Evolutionary conservation across 2,888 invertebrate genomes (phyloP), one percentile per base, ranked within the genome.

Genomic region (Thecocarcelia acutangulata): DNA sequence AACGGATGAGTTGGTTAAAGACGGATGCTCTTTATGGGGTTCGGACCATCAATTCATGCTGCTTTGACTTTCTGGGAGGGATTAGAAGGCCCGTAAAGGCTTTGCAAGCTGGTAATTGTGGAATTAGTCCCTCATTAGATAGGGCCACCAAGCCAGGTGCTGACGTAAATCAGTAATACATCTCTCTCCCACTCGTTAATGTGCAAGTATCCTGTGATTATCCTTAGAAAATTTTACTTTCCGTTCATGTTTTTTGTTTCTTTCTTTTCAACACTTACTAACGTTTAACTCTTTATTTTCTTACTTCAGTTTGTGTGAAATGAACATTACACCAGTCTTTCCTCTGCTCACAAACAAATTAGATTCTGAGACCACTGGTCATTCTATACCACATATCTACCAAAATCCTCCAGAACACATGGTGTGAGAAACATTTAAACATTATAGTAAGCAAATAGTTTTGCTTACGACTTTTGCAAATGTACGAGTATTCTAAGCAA

Each of bases 301-400:
- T 48, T 59, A 56, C n/a, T 37, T 56, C n/a, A 33, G 24, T 68
- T 69, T 70, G 69, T 70, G 69, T 48, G 56, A 64, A 58, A 48
- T 21, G 15, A 77, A 77, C 56, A 77, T 70, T 70, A 58, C 19
- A 52, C 2, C n/a, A 33, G 58, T 59, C 42, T 64, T 78, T 66
- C 37, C 64, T 44, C 58, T 63, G 80, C 84, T 83, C 85, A 87
- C 87, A 87, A 74, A 88, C 86, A 88, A 89, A 88, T 89, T 89
- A 87, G 88, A 87, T 88, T 89, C 85, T 87, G 84, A 87, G 89
- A 89, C 90, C 89, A 86, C 84, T 87, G 90, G 89, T 90, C 89
- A 89, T 90, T 89, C 89, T 46, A 61, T 87, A 87, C 87, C 87
- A 87, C 88, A 87, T 87, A 90, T 90, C 88, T 87, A 87, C 87